Evolutionary conservation across 2,797 vertebrate genomes (phyloP).

Genomic region (Melanotaenia parkinsoni): DNA sequence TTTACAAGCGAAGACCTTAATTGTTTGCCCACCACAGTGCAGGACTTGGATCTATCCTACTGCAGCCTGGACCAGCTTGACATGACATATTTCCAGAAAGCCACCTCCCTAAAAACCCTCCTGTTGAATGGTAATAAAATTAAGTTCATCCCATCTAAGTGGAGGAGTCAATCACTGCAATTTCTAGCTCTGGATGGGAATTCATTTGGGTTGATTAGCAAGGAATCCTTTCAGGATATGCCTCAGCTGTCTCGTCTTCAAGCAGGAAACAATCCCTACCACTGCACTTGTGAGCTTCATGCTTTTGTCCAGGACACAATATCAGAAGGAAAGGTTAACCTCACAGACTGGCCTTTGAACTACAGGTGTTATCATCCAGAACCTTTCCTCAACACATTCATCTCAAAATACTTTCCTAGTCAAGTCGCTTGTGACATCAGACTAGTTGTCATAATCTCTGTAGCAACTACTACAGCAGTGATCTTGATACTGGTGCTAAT

Average conservation of each 20-base stretch:
- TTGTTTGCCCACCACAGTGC: slow-evolving; percentile 85
- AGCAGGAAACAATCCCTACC: slow-evolving; percentile 89
- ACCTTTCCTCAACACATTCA: slow-evolving; percentile 77
- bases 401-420: slow-evolving; percentile 79
- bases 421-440: slow-evolving; percentile 81
- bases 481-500: slow-evolving; percentile 74
- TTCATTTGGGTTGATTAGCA: slow-evolving; percentile 87
- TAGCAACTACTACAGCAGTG: slow-evolving; percentile 73
- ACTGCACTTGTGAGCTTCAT: slow-evolving; percentile 88
- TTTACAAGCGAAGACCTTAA: slow-evolving; percentile 67
- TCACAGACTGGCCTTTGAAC: slow-evolving; percentile 86
- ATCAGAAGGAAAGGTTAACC: slow-evolving; percentile 62
- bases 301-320: slow-evolving; percentile 81
- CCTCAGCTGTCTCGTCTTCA: slow-evolving; percentile 70
- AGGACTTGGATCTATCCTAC: slow-evolving; percentile 85
- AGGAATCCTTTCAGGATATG: slow-evolving; percentile 83
- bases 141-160: slow-evolving; percentile 88
- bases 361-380: slow-evolving; percentile 89
- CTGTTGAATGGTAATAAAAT: slow-evolving; percentile 88
- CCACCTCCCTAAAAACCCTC: slow-evolving; percentile 75
- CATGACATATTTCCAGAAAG: slow-evolving; percentile 80
- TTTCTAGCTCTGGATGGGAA: slow-evolving; percentile 85
- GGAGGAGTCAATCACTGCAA: slow-evolving; percentile 78
- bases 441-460: slow-evolving; percentile 82
- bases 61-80: slow-evolving; percentile 85